Base-by-base conservation (phyloP, 2,797 vertebrate species). In the Anguilla pacifica region DNA sequence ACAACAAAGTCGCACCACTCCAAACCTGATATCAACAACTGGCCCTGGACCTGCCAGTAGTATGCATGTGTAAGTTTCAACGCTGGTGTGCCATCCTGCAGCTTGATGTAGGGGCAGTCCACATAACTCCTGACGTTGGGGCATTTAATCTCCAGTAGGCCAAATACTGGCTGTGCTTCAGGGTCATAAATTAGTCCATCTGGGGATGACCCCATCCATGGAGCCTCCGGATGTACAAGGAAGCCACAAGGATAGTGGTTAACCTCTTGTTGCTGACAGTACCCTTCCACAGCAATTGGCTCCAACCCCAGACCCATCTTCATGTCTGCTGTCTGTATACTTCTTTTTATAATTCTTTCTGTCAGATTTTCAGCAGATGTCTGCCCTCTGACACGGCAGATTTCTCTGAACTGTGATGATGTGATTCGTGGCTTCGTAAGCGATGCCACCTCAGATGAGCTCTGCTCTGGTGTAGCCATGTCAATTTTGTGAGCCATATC, bases 131-230 rank as follows among this genome's bases (percentile, higher is more conserved):
- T 31, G 31, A 31, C 31, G 31, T 31, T 31, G 31, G 31, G 31
- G 31, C 31, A 31, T 31, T 31, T 55, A 28, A 83, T 53, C 25
- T 53, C 82, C 9, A 83, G 46, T 51, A 83, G 46, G 0, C 82
- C 46, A 83, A 53, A 83, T 7, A 13, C 17, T 83, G 82, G 82
- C 46, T 83, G 82, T 25, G 17, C 49, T 25, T 28, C 22, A 13
- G 49, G n/a, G 49, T 83, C 82, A 15, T 53, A 51, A 19, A 53
- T 51, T 9, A 53, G 6, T 9, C 51, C 82, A 83, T 83, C 74
- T 55, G 81, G 89, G 22, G 89, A 86, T 19, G 89, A 74, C 3
- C 87, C 87, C 51, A 88, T 51, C 81, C 89, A 89, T 25, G 89
- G 87, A 35, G 89, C 87, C 17, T 88, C 89, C 19, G 89, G 87